Conservation (phyloP, 2,888 invertebrate species). For the Prenolepis imparis region DNA sequence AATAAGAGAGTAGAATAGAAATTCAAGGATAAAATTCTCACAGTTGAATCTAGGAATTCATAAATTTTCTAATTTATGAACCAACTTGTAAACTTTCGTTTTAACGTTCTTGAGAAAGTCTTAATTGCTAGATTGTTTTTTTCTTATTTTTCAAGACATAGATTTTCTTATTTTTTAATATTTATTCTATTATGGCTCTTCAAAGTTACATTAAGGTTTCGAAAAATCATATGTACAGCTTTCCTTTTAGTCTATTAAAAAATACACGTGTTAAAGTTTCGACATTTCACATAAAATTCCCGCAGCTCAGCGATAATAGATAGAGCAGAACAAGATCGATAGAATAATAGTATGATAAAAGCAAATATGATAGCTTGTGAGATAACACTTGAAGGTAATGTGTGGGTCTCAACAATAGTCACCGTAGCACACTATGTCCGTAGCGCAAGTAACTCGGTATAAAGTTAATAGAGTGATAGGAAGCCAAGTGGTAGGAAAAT, state of each 20-base stretch:
- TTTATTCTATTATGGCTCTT: neutral
- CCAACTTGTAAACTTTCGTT: neutral
- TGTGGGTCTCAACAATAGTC: neutral
- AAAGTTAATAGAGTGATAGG: neutral
- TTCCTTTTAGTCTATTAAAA: neutral
- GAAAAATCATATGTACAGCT: neutral
- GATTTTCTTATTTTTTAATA: neutral
- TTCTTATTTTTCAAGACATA: neutral
- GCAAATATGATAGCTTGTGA: neutral
- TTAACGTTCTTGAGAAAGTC: neutral
- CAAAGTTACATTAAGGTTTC: neutral
- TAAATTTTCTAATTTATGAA: neutral
- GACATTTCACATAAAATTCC: neutral
- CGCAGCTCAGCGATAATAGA: neutral
- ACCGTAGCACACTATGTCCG: neutral
- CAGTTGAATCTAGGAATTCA: neutral
- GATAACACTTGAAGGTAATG: neutral
- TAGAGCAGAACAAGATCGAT: neutral
- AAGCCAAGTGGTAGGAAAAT: conserved; percentile 4
- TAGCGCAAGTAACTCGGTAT: neutral
- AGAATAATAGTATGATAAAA: neutral
- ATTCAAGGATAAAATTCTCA: neutral
- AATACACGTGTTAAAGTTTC: neutral
- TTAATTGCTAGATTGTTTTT: neutral
- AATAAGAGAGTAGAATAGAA: neutral